phyloP scores from a whole-genome alignment of 2,888 invertebrate genomes.

The Cremastobaeus sp. region DNA sequence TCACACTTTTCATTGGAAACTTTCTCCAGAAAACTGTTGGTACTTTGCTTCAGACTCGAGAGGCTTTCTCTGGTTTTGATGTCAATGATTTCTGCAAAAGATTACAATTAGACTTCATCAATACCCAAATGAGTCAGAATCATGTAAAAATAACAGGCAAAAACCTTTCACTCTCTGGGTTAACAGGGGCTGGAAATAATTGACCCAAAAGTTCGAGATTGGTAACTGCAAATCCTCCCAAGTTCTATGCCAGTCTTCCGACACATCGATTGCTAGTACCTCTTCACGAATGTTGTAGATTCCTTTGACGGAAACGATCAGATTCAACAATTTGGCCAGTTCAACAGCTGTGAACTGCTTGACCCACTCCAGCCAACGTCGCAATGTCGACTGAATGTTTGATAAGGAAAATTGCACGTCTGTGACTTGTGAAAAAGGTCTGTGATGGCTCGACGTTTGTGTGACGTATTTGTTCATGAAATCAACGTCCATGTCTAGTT shows the following conservation, averaged over 20 bases:
- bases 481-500: constrained; percentile 81
- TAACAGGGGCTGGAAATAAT: constrained; percentile 86
- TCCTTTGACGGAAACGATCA: constrained; percentile 85
- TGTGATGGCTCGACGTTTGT: constrained; percentile 77
- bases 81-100: constrained; percentile 67
- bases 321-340: constrained; percentile 82
- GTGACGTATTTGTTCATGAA: constrained; percentile 82
- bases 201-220: constrained; percentile 84
- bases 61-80: constrained; percentile 69
- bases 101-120: too few species aligned
- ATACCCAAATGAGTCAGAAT: neutral
- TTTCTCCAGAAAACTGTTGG: constrained; percentile 70
- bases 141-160: neutral
- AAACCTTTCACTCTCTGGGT: constrained; percentile 82
- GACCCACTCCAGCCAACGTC: constrained; percentile 83
- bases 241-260: constrained; percentile 82
- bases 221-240: constrained; percentile 82
- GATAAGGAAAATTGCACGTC: constrained; percentile 68
- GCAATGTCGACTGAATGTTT: constrained; percentile 78
- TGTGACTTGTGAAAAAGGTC: constrained; percentile 69
- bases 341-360: constrained; percentile 80
- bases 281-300: constrained; percentile 86
- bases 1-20: constrained; percentile 71
- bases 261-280: constrained; percentile 82
- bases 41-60: constrained; percentile 65